Base-by-base conservation (phyloP, 2,113 vertebrate species). In the Thomomys bottae region DNA sequence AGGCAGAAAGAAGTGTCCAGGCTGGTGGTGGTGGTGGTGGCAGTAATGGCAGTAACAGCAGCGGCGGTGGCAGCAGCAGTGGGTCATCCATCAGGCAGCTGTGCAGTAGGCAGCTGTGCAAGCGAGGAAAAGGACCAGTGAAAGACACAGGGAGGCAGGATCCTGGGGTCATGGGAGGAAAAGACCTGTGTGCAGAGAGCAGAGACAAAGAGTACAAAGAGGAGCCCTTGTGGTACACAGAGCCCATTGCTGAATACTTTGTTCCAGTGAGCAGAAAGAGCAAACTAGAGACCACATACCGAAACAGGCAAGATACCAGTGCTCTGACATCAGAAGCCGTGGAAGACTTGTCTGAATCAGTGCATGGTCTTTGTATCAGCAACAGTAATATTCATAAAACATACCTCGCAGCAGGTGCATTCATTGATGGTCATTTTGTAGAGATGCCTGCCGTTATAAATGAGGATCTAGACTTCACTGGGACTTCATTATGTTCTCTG, bases 181-280 rank as follows among this genome's bases (percentile, higher is more conserved):
- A 98, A 95, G 98, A 99, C 96, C 96, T 97, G 28, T 97, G 96
- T 92, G 94, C 96, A 82, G 99, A 99, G 96, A 98, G 96, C 94
- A 98, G 98, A 92, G 98, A 98, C 91, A 98, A 97, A 34, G 99
- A 99, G 80, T 99, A 99, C 68, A 99, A 99, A 97, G 99, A 99
- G 97, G 99, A 99, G 95, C 99, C 99, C 8, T 97, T 99, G 97
- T 99, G 99, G 99, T 99, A 99, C 97, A 99, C 99, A 0, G 99
- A 99, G 96, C 99, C 99, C 1, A 99, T 99, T 45, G 98, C 99
- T 4, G 99, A 99, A 76, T 99, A 99, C 96, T 99, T 99, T 88
- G 98, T 99, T 97, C 99, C 99, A 45, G 97, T 98, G 85, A 99
- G 98, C 97, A 98, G 98, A 86, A 99, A 98, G 96, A 99, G 99